phyloP scores from a whole-genome alignment of 1,140 invertebrate species.

The Cardiocondyla obscurior region DNA sequence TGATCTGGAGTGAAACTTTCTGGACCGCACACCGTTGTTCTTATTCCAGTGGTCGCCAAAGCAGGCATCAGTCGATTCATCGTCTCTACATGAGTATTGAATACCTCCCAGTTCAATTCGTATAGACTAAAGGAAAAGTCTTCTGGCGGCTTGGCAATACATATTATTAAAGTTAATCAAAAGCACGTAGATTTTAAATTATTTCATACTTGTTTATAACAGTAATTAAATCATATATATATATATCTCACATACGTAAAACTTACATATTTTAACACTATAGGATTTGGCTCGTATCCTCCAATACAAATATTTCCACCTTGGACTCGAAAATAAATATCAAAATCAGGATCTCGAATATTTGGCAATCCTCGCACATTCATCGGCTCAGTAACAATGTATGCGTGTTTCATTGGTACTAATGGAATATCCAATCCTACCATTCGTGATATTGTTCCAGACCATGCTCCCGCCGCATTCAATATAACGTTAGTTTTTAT shows the following conservation, averaged over 20 bases:
- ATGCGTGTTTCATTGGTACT: constrained; percentile 94
- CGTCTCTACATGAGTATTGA: constrained; percentile 89
- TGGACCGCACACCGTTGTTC: constrained; percentile 92
- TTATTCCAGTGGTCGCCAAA: constrained; percentile 90
- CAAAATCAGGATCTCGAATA: constrained; percentile 92
- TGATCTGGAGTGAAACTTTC: constrained; percentile 96
- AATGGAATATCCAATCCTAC: constrained; percentile 90
- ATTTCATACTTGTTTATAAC: background rate
- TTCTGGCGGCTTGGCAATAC: constrained; percentile 85
- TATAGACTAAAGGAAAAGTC: constrained; percentile 93
- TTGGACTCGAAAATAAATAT: constrained; percentile 92
- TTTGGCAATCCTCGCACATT: constrained; percentile 90
- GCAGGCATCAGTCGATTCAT: constrained; percentile 90
- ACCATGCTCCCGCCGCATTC: constrained; percentile 92
- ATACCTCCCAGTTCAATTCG: constrained; percentile 94
- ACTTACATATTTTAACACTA: constrained; percentile 89
- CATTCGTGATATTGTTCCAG: constrained; percentile 88
- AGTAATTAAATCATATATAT: too few species aligned
- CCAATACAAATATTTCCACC: constrained; percentile 92
- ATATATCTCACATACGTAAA: too few species aligned
- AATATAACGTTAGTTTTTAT: constrained; percentile 91
- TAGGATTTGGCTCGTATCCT: constrained; percentile 94
- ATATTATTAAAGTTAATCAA: background rate
- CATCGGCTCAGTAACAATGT: constrained; percentile 92
- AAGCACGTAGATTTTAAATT: background rate